Percentiles rank a stretch among this genome's conserved stretches.
Evolutionary conservation across 2,888 invertebrate genomes (phyloP).

Genomic region (Synergus gifuensis): DNA sequence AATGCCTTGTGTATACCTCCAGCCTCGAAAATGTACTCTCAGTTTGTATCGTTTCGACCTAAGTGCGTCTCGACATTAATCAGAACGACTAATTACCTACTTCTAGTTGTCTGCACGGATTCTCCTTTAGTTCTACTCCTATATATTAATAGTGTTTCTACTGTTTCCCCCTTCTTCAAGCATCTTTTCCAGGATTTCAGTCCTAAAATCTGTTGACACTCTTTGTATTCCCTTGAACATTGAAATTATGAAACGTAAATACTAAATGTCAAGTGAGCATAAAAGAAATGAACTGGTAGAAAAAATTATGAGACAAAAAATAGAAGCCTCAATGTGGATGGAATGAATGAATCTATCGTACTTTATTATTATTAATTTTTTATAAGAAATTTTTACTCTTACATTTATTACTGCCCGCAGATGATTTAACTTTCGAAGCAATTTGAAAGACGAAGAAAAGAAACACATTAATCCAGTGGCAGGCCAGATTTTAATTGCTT

Average conservation of each 20-base stretch:
- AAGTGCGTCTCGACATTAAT: constrained; percentile 22
- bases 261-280: too few relatives aligned
- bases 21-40: not conserved
- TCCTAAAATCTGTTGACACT: too few relatives aligned
- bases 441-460: not conserved
- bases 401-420: not conserved
- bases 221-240: too few relatives aligned
- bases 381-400: not conserved
- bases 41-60: not conserved
- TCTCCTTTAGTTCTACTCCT: not conserved
- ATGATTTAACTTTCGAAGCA: not conserved
- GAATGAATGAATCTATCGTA: too few relatives aligned
- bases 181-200: too few relatives aligned
- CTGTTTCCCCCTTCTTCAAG: too few relatives aligned
- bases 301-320: too few relatives aligned
- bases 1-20: not conserved
- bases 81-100: constrained; percentile 1
- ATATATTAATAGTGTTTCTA: not conserved
- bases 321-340: too few relatives aligned
- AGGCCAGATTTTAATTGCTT: not conserved
- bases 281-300: too few relatives aligned
- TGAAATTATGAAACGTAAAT: too few relatives aligned
- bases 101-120: not conserved
- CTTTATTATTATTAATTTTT: too few relatives aligned
- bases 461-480: not conserved